Evolutionary conservation across 2,888 invertebrate genomes (phyloP).

Genomic region (Lamellibrachia columna): DNA sequence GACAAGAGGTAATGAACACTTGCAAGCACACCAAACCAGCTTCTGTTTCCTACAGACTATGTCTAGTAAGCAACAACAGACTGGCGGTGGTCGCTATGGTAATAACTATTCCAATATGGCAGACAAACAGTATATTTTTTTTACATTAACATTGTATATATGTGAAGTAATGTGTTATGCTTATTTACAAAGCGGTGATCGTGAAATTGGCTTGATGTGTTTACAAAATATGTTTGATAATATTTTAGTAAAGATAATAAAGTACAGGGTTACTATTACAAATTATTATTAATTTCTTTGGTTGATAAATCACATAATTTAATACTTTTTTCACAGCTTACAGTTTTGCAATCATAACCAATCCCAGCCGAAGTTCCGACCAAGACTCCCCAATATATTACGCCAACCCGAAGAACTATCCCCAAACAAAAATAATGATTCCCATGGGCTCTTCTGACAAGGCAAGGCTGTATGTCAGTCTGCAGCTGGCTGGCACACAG

Average conservation of each 20-base stretch:
- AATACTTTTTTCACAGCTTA: no score
- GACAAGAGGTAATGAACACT: not conserved
- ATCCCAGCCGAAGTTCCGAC: no score
- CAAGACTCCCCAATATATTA: not conserved
- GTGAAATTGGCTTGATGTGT: no score
- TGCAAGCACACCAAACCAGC: not conserved
- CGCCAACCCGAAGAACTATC: not conserved
- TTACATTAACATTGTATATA: not conserved
- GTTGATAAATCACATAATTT: no score
- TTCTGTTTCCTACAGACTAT: not conserved
- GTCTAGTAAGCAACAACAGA: not conserved
- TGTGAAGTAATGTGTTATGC: no score
- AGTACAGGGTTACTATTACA: no score
- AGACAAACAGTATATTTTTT: not conserved
- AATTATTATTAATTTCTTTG: no score
- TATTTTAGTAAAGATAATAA: no score
- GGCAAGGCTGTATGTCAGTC: not conserved
- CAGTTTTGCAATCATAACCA: no score
- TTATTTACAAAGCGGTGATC: no score
- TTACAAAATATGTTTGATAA: no score
- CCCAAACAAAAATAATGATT: not conserved
- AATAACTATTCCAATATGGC: not conserved
- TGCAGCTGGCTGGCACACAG: not conserved
- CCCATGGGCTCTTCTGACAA: not conserved
- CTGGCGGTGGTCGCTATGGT: not conserved